Conservation (phyloP, 2,888 invertebrate species). For the Sinohyriopsis cumingii region DNA sequence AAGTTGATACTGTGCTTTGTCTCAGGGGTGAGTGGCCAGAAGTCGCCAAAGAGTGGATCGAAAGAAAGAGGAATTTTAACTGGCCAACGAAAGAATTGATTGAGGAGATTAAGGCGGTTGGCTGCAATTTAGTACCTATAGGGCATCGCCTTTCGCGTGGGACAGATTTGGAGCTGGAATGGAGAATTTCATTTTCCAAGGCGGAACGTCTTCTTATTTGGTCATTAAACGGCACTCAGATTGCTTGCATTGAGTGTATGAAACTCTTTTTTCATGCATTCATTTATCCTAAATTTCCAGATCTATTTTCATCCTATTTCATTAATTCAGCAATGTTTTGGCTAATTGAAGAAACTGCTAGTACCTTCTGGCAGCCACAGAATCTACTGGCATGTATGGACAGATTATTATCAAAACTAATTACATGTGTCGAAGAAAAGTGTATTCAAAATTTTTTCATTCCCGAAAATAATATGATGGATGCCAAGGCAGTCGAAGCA, state of each 20-base stretch:
- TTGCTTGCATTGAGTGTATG: constrained; percentile 2
- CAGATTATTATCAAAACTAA: not conserved
- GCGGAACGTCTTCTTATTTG: constrained; percentile 1
- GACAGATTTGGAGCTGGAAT: constrained; percentile 1
- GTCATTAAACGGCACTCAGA: constrained; percentile 2
- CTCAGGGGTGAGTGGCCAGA: too few species aligned
- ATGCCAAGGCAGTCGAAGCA: too few species aligned
- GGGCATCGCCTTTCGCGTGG: constrained; percentile 4
- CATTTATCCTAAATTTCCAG: constrained; percentile 5
- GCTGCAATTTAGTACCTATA: too few species aligned
- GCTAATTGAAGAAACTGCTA: constrained; percentile 6
- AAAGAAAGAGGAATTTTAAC: too few species aligned
- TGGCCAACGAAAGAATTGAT: too few species aligned
- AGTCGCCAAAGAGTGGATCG: too few species aligned
- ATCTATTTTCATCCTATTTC: constrained; percentile 9
- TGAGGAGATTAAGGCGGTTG: too few species aligned
- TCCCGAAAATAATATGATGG: constrained; percentile 2
- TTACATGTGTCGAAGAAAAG: not conserved
- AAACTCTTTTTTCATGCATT: constrained; percentile 1
- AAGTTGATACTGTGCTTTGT: too few species aligned
- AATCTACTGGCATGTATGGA: not conserved
- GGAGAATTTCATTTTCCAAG: constrained; percentile 12
- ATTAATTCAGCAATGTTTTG: constrained; percentile 9
- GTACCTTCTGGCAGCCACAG: constrained; percentile 1
- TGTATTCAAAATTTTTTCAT: constrained; percentile 9